Evolutionary conservation across 92 coral and sea anemone genomes (phyloP).

Genomic region (Paragorgia papillata): DNA sequence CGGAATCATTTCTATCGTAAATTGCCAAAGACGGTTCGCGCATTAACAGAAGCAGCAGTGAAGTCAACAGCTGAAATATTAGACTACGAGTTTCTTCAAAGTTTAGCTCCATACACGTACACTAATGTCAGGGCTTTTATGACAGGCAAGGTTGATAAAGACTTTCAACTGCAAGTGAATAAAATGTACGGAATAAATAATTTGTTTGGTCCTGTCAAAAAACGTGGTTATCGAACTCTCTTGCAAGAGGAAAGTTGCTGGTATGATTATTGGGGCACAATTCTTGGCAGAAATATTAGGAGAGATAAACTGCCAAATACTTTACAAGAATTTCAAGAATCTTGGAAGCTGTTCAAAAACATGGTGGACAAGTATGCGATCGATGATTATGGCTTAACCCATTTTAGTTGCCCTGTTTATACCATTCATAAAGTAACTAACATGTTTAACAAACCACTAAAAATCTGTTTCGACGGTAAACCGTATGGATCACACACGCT

Average conservation of each 20-base stretch:
- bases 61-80: constrained; percentile 50
- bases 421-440: constrained; percentile 75
- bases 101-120: constrained; percentile 68
- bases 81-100: constrained; percentile 76
- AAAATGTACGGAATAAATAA: constrained; percentile 61
- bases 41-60: constrained; percentile 55
- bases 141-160: constrained; percentile 53
- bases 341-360: constrained; percentile 64
- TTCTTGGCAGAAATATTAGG: constrained; percentile 73
- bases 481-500: constrained; percentile 72
- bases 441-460: constrained; percentile 71
- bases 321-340: constrained; percentile 53
- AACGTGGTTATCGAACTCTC: constrained; percentile 75
- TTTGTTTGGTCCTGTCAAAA: constrained; percentile 63
- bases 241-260: constrained; percentile 96
- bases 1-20: constrained; percentile 77
- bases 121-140: constrained; percentile 66
- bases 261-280: constrained; percentile 89
- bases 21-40: constrained; percentile 55
- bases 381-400: constrained; percentile 86
- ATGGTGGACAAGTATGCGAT: constrained; percentile 45
- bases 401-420: constrained; percentile 72
- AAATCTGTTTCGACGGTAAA: constrained; percentile 75
- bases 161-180: not conserved
- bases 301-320: constrained; percentile 61